Conservation (phyloP, 2,113 vertebrate genomes). For the Aspidoscelis tigris region DNA sequence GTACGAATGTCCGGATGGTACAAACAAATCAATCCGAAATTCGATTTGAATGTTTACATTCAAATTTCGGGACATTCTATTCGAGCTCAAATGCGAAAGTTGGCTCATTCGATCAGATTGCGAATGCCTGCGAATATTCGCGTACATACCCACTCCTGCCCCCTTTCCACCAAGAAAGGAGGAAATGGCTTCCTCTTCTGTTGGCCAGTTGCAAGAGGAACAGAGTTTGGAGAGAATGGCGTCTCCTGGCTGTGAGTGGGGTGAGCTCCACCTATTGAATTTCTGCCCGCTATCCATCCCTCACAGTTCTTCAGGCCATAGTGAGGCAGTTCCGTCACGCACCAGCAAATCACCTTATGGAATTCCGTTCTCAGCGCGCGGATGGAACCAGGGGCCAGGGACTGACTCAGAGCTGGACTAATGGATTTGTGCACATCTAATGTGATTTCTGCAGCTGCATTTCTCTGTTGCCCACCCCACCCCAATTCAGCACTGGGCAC, state of each 20-base stretch:
- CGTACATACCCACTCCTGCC: not conserved
- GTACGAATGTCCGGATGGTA: no score
- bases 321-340: conserved; percentile 2
- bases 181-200: not conserved
- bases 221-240: not conserved
- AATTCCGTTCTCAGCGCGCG: not conserved
- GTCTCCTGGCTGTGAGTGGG: not conserved
- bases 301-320: not conserved
- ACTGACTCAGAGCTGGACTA: conserved; percentile 26
- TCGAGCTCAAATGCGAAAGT: no score
- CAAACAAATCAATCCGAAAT: no score
- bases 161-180: not conserved
- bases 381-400: conserved; percentile 5
- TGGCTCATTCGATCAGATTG: no score
- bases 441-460: not conserved
- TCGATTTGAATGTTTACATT: no score
- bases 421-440: conserved; percentile 26
- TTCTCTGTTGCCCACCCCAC: not conserved
- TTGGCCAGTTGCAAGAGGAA: not conserved
- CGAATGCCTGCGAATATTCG: no score
- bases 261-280: conserved; percentile 4
- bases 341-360: conserved; percentile 16
- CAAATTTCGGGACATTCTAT: no score
- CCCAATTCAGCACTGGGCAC: not conserved
- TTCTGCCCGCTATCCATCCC: not conserved